A percentile compares a stretch with the other conserved stretches of the same genome.
Conservation (phyloP, 2,797 vertebrate species). For the Gallinago solitaria region DNA sequence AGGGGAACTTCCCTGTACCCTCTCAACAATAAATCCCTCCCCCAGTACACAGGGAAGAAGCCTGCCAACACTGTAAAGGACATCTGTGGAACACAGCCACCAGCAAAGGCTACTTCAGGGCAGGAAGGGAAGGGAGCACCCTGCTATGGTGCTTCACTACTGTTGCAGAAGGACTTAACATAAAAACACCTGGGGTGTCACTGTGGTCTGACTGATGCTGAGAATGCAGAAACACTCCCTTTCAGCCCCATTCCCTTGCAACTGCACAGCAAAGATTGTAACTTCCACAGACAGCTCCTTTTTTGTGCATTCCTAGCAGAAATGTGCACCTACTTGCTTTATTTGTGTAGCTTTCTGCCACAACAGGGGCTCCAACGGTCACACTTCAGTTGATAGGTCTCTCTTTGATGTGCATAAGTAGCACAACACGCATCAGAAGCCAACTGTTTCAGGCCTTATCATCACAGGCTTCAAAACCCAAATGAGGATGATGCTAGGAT, state of each 20-base stretch:
- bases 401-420: neutral
- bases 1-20: neutral
- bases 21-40: neutral
- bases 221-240: neutral
- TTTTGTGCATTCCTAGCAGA: neutral
- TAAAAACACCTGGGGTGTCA: neutral
- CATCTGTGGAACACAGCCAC: neutral
- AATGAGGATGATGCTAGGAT: neutral
- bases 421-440: neutral
- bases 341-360: neutral
- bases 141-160: neutral
- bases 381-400: neutral
- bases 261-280: neutral
- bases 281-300: neutral
- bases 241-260: neutral
- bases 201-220: rapidly evolving
- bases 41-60: neutral
- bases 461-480: constrained; percentile 5
- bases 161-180: neutral
- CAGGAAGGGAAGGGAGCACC: neutral
- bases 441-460: neutral
- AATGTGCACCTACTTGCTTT: neutral
- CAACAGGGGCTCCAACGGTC: neutral
- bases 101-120: neutral
- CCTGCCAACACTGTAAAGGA: neutral